Evolutionary conservation across 2,797 vertebrate species (phyloP).

Genomic region (Rhinoraja longicauda): DNA sequence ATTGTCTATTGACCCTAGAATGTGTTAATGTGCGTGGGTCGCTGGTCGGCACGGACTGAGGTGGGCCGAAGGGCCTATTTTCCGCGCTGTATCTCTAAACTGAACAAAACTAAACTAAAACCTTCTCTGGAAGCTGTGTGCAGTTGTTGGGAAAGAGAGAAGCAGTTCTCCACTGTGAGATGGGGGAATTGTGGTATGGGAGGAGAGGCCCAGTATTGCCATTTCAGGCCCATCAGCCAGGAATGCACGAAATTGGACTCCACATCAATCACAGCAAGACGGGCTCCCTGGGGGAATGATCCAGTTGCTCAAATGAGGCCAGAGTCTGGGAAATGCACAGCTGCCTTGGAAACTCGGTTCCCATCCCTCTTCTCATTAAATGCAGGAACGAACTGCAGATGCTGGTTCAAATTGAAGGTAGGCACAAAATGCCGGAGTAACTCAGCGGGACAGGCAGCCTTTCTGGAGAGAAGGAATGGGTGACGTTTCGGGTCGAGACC

Average conservation of each 20-base stretch:
- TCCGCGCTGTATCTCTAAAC: too few relatives aligned
- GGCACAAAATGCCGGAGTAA: too few relatives aligned
- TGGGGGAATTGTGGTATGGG: constrained; percentile 11
- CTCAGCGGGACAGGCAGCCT: too few relatives aligned
- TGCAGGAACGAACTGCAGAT: too few relatives aligned
- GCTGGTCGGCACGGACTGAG: too few relatives aligned
- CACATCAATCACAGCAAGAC: neutral
- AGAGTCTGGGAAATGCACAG: neutral
- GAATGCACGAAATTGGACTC: constrained; percentile 23
- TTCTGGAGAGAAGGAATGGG: too few relatives aligned
- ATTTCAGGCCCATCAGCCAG: neutral
- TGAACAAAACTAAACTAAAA: too few relatives aligned
- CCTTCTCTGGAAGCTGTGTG: neutral
- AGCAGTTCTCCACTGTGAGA: neutral
- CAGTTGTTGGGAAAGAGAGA: neutral
- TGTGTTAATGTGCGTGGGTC: too few relatives aligned
- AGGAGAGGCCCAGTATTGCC: neutral
- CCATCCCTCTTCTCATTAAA: neutral
- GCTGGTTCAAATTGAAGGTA: too few relatives aligned
- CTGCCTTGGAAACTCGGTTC: neutral
- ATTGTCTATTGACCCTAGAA: too few relatives aligned
- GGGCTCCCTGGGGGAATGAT: neutral
- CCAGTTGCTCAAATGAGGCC: neutral
- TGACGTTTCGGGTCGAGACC: too few relatives aligned
- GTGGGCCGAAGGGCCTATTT: too few relatives aligned